phyloP scores from a whole-genome alignment of 2,888 invertebrate genomes.

The Conus canariensis region DNA sequence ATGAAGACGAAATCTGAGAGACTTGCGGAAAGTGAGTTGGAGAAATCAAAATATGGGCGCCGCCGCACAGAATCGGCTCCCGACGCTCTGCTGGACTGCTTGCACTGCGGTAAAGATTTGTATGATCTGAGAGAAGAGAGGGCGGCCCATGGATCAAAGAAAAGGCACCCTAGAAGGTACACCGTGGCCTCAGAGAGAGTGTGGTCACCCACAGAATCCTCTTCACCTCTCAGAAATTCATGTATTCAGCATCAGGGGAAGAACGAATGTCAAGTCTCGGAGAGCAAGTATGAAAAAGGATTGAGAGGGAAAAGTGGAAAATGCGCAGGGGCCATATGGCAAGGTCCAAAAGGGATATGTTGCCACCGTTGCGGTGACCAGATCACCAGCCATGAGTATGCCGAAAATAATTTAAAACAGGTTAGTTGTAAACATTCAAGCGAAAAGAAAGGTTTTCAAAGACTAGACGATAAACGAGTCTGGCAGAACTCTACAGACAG shows the following conservation, averaged over 20 bases:
- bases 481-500: neutral
- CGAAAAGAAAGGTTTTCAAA: neutral
- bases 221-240: neutral
- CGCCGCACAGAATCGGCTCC: constrained; percentile 28
- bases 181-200: neutral
- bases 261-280: neutral
- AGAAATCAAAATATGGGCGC: neutral
- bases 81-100: constrained; percentile 23
- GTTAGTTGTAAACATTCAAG: neutral
- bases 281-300: neutral
- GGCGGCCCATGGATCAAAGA: neutral
- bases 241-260: neutral
- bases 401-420: neutral
- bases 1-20: neutral
- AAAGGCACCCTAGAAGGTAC: neutral
- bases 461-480: neutral
- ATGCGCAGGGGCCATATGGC: neutral
- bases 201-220: neutral
- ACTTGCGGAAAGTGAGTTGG: neutral
- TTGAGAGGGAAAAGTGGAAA: neutral
- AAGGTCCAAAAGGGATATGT: neutral
- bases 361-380: constrained; percentile 2
- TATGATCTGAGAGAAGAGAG: neutral
- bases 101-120: constrained; percentile 35
- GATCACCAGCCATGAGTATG: neutral